phyloP scores from a whole-genome alignment of 2,888 invertebrate genomes.

The Anarsia innoxiella region DNA sequence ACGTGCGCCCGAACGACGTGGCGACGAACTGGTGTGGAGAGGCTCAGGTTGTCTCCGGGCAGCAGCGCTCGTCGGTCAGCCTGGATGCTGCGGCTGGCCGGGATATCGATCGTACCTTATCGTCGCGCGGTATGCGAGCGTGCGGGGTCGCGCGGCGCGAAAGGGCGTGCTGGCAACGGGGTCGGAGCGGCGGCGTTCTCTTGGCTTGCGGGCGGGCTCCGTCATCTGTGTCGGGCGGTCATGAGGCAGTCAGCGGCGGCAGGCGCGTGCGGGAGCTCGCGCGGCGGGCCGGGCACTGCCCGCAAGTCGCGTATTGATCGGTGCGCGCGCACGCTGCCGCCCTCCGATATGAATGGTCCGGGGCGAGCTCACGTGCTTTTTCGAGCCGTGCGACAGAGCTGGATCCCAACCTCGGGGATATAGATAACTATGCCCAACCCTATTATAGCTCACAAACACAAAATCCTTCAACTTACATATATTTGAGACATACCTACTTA shows the following conservation, averaged over 20 bases:
- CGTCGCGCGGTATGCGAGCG: slow-evolving; percentile 37
- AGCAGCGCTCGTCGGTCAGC: slow-evolving; percentile 32
- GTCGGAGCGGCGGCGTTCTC: slow-evolving; percentile 40
- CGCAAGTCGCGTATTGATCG: slow-evolving; percentile 48
- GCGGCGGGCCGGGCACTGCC: slow-evolving; percentile 57
- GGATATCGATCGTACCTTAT: slow-evolving; percentile 64
- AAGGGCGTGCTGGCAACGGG: slow-evolving; percentile 54
- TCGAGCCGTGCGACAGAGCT: too few relatives aligned
- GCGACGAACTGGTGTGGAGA: too few relatives aligned
- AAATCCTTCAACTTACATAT: slow-evolving; percentile 3
- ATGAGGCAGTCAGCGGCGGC: slow-evolving; percentile 45
- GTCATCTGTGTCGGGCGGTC: slow-evolving; percentile 72
- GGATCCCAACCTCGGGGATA: too few relatives aligned
- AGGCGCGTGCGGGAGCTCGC: slow-evolving; percentile 43
- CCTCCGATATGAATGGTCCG: slow-evolving; percentile 64
- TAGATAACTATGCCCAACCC: slow-evolving; percentile 8
- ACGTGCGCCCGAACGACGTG: too few relatives aligned
- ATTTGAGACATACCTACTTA: slow-evolving; percentile 5
- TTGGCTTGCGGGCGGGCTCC: slow-evolving; percentile 66
- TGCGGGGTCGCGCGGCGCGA: slow-evolving; percentile 35
- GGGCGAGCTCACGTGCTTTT: slow-evolving; percentile 63
- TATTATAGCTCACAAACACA: slow-evolving; percentile 5
- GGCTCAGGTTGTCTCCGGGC: neutral
- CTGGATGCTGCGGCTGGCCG: slow-evolving; percentile 35
- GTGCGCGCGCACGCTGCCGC: slow-evolving; percentile 64